Evolutionary conservation across 2,113 vertebrate genomes (phyloP), one percentile per base, ranked within the genome.

Genomic region (Elanus axillaris): DNA sequence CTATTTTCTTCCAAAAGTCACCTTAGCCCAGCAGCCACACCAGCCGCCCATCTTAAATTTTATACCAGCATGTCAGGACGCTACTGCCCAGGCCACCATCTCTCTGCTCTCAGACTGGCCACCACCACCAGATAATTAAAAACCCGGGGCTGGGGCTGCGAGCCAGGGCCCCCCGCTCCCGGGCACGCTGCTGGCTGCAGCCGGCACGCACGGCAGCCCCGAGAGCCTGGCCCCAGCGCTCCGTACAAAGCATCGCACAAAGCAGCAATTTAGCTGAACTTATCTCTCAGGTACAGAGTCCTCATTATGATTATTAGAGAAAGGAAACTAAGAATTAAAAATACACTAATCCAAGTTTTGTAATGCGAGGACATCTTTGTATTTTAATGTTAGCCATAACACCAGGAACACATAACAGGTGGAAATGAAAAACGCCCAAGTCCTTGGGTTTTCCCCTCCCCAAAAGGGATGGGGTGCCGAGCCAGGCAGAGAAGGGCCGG

Each of bases 361-460:
- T 23, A 20, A 23, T 1, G 53, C 21, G 11, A 43, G 50, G 6
- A 27, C 42, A 34, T 7, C 34, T 43, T 9, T 8, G 29, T 10
- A 0, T 43, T 62, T 45, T 2, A 26, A 1, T 7, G 6, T 2
- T 12, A 56, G 40, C 45, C 34, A 1, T 5, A 45, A 18, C 15
- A 3, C 38, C 40, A 3, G 4, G 36, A n/a, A 18, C 29, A 27
- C 3, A 0, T 5, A 7, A 5, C 1, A 13, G 3, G 2, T 31
- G 42, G 68, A 7, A 42, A 32, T 3, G 16, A 36, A 14, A 73
- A 31, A 8, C 6, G 42, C 40, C 13, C 10, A 2, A 40, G 50
- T 7, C 32, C 43, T 69, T 3, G 2, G 60, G 52, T 34, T 16
- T 22, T 23, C 25, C 45, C 26, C 13, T 42, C 29, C 60, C 42